Conservation (phyloP, 2,113 vertebrate genomes). For the Tympanuchus pallidicinctus region DNA sequence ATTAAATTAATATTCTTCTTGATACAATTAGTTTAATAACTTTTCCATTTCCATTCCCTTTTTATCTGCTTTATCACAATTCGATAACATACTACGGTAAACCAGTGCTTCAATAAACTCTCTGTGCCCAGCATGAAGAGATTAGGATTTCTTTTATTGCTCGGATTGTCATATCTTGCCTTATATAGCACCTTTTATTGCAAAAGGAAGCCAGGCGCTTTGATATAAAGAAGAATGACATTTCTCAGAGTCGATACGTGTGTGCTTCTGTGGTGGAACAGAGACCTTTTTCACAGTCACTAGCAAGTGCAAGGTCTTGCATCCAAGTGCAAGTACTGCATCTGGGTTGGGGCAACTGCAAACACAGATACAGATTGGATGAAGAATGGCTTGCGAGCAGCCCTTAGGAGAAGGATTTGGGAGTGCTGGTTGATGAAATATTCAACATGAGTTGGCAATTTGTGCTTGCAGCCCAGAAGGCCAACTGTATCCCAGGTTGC, state of each 20-base stretch:
- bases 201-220: background rate
- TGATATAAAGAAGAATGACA: background rate
- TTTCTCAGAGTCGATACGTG: background rate
- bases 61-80: slow-evolving; percentile 55
- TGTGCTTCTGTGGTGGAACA: background rate
- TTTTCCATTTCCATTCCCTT: slow-evolving; percentile 36
- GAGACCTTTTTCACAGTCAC: background rate
- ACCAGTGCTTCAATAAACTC: slow-evolving; percentile 24
- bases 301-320: background rate
- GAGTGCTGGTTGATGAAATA: no score
- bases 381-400: no score
- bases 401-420: no score
- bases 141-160: slow-evolving; percentile 60
- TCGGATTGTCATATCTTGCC: slow-evolving; percentile 13
- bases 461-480: no score
- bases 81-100: background rate
- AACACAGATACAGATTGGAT: no score
- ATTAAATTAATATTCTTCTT: slow-evolving; percentile 67
- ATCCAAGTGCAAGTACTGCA: no score
- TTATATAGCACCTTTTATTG: slow-evolving; percentile 19
- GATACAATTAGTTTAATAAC: slow-evolving; percentile 69
- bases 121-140: background rate
- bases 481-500: no score
- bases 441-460: no score
- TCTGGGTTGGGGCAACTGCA: no score